Conservation (phyloP, 2,113 vertebrate genomes). For the Prunella fulvescens region DNA sequence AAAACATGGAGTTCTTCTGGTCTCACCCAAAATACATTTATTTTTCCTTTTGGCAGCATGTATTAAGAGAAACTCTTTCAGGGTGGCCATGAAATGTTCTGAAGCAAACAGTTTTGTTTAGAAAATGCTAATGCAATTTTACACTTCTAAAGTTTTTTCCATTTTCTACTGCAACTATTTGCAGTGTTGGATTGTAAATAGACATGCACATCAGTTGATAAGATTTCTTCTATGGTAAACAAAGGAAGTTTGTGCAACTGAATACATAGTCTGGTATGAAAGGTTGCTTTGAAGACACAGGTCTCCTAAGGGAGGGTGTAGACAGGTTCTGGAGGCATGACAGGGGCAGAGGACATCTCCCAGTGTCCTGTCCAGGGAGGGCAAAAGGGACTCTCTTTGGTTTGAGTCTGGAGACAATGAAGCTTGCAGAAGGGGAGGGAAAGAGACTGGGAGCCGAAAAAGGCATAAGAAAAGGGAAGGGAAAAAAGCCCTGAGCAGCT, state of each 20-base stretch:
- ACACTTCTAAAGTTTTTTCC: neutral
- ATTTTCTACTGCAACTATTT: neutral
- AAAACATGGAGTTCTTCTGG: neutral
- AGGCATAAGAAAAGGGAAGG: neutral
- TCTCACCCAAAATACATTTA: neutral
- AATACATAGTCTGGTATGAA: neutral
- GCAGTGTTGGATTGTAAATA: neutral
- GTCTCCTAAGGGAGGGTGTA: neutral
- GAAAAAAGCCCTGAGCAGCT: rapidly evolving
- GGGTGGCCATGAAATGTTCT: neutral
- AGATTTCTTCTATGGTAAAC: neutral
- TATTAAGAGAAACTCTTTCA: neutral
- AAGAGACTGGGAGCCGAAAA: neutral
- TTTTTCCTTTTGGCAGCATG: neutral
- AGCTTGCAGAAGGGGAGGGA: neutral
- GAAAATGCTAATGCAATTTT: neutral
- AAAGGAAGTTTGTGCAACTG: neutral
- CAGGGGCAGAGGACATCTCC: neutral
- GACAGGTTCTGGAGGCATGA: neutral
- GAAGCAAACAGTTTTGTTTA: neutral
- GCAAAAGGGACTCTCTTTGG: neutral
- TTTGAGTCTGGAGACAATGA: neutral
- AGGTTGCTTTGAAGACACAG: neutral
- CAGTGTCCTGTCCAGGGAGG: neutral
- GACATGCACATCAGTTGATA: neutral